A percentile compares a stretch with the other conserved stretches of the same genome.
Conservation (phyloP, 2,888 invertebrate species). For the Cataglyphis livida region DNA sequence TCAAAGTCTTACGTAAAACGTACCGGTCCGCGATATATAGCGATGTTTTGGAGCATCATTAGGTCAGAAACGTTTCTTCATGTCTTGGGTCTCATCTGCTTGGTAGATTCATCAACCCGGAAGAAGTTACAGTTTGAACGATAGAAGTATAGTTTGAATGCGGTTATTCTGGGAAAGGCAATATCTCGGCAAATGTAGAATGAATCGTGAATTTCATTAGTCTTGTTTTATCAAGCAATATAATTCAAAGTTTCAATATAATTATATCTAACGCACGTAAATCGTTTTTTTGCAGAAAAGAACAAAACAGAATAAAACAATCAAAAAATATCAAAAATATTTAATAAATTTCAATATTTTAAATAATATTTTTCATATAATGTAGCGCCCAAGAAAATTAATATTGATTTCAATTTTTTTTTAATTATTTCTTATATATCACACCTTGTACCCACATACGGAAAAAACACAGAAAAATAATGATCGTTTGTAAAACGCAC, state of each 20-base stretch:
- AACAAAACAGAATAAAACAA: background rate
- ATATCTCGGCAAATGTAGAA: slow-evolving; percentile 9
- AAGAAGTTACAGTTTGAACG: background rate
- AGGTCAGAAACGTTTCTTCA: slow-evolving; percentile 38
- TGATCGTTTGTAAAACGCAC: background rate
- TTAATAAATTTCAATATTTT: too few species aligned
- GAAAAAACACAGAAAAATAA: background rate
- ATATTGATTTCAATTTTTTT: background rate
- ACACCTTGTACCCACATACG: too few species aligned
- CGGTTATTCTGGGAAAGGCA: slow-evolving; percentile 6
- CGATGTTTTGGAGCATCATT: slow-evolving; percentile 65
- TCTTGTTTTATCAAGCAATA: too few species aligned
- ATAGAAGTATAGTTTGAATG: slow-evolving; percentile 1
- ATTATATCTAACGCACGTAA: too few species aligned
- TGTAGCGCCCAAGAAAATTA: too few species aligned
- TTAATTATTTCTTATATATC: background rate
- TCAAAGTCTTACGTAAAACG: slow-evolving; percentile 77
- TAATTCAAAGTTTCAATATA: too few species aligned
- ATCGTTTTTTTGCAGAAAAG: background rate
- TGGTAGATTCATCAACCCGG: slow-evolving; percentile 36
- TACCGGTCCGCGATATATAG: slow-evolving; percentile 51
- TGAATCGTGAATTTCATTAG: background rate
- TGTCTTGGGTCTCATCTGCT: slow-evolving; percentile 14
- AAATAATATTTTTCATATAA: too few species aligned
- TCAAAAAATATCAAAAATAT: too few species aligned